phyloP scores from a whole-genome alignment of 2,888 invertebrate species.

The Sepiola atlantica region DNA sequence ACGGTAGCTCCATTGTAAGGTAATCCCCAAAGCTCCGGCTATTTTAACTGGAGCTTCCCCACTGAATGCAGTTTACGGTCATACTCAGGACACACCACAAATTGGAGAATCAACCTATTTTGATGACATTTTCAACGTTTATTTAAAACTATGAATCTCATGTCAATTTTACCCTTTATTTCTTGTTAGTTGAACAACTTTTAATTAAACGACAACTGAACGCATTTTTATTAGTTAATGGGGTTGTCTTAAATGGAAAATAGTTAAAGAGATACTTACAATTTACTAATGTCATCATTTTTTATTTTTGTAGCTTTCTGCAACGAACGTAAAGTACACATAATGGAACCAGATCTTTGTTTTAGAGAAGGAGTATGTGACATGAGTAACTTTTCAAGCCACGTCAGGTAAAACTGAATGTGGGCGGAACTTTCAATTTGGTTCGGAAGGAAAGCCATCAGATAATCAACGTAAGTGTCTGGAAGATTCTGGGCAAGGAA shows the following conservation, averaged over 20 bases:
- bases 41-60: too few relatives aligned
- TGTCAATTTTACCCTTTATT: too few relatives aligned
- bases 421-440: slow-evolving; percentile 87
- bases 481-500: slow-evolving; percentile 83
- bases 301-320: slow-evolving; percentile 81
- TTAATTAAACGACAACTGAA: too few relatives aligned
- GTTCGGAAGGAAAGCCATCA: slow-evolving; percentile 82
- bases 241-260: not conserved
- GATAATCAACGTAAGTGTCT: slow-evolving; percentile 83
- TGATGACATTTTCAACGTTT: too few relatives aligned
- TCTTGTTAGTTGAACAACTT: too few relatives aligned
- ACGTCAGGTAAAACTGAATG: slow-evolving; percentile 88
- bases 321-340: slow-evolving; percentile 82
- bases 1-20: too few relatives aligned
- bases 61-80: too few relatives aligned
- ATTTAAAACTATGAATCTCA: too few relatives aligned
- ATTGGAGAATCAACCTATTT: too few relatives aligned
- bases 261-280: slow-evolving; percentile 77
- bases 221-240: too few relatives aligned
- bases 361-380: slow-evolving; percentile 78
- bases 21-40: too few relatives aligned
- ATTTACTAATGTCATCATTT: slow-evolving; percentile 86
- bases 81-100: too few relatives aligned
- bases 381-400: slow-evolving; percentile 84
- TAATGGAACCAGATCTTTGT: slow-evolving; percentile 77